phyloP scores from a whole-genome alignment of 2,797 vertebrate genomes.

The Microchirus variegatus region DNA sequence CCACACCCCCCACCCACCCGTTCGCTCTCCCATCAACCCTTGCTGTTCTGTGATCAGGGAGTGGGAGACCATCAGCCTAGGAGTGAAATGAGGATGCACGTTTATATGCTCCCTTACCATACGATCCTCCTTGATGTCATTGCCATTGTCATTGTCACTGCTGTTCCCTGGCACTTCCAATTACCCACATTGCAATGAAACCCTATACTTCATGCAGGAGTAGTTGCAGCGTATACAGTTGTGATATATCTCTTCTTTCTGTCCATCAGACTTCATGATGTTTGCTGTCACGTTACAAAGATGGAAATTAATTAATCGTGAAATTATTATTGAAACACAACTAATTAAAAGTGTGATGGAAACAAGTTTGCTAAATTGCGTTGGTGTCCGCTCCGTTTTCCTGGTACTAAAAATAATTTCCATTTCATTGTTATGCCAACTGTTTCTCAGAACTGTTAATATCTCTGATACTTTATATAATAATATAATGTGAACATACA shows the following conservation, averaged over 20 bases:
- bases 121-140: conserved; percentile 68
- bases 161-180: conserved; percentile 67
- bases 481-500: conserved; percentile 14
- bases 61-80: conserved; percentile 62
- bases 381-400: conserved; percentile 9
- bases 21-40: conserved; percentile 65
- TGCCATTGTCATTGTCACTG: too few relatives aligned
- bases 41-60: conserved; percentile 74
- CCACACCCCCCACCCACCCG: conserved; percentile 58
- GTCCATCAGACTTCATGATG: conserved; percentile 35
- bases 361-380: conserved; percentile 17
- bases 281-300: conserved; percentile 25
- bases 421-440: conserved; percentile 26
- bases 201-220: conserved; percentile 59
- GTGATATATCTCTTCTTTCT: conserved; percentile 43
- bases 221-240: conserved; percentile 45
- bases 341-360: neutral
- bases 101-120: conserved; percentile 70
- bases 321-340: too few relatives aligned
- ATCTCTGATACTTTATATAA: conserved; percentile 36
- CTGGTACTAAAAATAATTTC: conserved; percentile 28
- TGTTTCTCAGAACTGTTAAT: conserved; percentile 38
- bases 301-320: too few relatives aligned
- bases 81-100: conserved; percentile 73
- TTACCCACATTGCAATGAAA: conserved; percentile 64